A percentile compares a stretch with the other conserved stretches of the same genome.
These are phyloP conservation scores for Neoitamus cyanurus DNA, from an alignment of 2,888 invertebrate genomes.

Conservation along the genomic window DNA sequence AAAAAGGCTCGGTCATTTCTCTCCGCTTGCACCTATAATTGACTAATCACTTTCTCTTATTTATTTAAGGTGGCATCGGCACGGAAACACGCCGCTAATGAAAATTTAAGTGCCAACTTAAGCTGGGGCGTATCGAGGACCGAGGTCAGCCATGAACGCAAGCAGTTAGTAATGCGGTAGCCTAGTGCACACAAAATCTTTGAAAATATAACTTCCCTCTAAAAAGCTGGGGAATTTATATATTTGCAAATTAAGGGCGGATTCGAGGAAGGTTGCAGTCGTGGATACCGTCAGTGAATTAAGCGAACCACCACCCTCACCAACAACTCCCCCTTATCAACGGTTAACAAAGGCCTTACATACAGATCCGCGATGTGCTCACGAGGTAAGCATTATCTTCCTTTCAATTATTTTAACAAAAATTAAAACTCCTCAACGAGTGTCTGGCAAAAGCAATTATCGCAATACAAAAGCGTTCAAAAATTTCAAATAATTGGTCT, in stretches of 20 bases:
- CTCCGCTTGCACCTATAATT: not conserved
- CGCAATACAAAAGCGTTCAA: too few species aligned
- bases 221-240: conserved; percentile 34
- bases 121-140: not conserved
- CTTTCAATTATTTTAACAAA: not conserved
- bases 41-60: not conserved
- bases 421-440: too few species aligned
- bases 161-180: conserved; percentile 1
- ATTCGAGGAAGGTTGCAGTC: conserved; percentile 61
- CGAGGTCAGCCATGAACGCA: not conserved
- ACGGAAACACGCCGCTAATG: not conserved
- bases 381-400: conserved; percentile 63
- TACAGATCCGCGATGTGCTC: conserved; percentile 69
- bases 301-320: conserved; percentile 61
- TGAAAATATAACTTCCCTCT: conserved; percentile 15
- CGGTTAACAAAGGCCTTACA: conserved; percentile 69
- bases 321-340: conserved; percentile 68
- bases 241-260: conserved; percentile 24
- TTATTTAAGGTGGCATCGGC: not conserved
- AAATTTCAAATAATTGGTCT: too few species aligned
- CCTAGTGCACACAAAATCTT: not conserved
- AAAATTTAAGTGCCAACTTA: not conserved
- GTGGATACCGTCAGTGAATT: conserved; percentile 66
- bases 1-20: not conserved
- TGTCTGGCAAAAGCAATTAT: not conserved